Percentiles rank a stretch among this genome's conserved stretches.
phyloP scores from a whole-genome alignment of 2,113 vertebrate genomes.

The Mormoops blainvillei region DNA sequence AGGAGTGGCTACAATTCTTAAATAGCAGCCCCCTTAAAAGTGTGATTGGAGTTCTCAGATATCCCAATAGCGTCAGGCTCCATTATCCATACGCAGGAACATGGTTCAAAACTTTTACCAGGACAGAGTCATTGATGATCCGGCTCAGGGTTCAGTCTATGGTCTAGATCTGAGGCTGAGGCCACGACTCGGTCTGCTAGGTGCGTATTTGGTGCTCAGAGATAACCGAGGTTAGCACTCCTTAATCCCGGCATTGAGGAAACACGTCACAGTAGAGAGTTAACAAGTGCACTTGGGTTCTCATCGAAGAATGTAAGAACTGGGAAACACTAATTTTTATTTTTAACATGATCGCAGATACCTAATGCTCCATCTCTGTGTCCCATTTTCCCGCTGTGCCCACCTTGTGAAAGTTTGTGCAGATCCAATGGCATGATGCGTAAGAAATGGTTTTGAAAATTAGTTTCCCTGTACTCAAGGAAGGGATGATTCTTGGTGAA shows the following conservation, averaged over 20 bases:
- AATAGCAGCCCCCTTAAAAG: neutral
- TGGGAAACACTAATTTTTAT: neutral
- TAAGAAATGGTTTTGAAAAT: neutral
- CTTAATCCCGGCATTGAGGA: neutral
- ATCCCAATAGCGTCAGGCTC: neutral
- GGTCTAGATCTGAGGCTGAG: neutral
- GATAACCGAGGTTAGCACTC: neutral
- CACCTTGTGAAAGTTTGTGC: neutral
- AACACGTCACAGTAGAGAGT: neutral
- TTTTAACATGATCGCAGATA: neutral
- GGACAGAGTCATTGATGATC: neutral
- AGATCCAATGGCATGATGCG: neutral
- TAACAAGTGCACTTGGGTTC: neutral
- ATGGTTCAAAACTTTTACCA: neutral
- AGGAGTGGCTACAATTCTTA: neutral
- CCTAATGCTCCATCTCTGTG: neutral
- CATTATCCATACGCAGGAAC: neutral
- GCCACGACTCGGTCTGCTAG: neutral
- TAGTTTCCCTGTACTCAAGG: neutral
- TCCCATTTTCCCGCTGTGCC: neutral
- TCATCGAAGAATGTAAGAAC: neutral
- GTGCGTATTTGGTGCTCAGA: neutral
- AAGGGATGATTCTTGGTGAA: neutral
- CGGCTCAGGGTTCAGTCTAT: neutral
- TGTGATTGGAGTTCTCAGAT: neutral